Base-by-base conservation (phyloP, 2,888 invertebrate species). In the Eupelmus urozonus region DNA sequence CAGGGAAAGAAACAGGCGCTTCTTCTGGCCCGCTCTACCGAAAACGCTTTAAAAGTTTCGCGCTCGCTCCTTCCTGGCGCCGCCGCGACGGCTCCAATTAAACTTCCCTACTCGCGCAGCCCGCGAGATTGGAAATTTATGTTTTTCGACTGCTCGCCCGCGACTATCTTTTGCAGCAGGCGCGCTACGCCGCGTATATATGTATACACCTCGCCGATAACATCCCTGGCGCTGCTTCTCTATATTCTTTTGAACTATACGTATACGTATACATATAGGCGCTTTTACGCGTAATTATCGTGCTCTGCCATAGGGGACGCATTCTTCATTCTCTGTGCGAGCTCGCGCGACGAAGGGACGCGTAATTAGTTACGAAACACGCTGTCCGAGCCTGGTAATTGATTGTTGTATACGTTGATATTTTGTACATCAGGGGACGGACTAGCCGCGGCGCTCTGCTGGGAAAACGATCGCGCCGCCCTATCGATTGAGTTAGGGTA, bases 11-110 rank as follows among this genome's bases (percentile, higher is more conserved):
- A 23, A 65, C 20, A 79, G 62, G n/a, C 75, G 77, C 60, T 81
- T 81, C 78, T 80, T 82, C 75, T 73, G 82, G 80, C 81, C 80
- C 78, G 76, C n/a, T n/a, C n/a, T n/a, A 83, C 80, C 82, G 81
- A 81, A 85, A 84, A 82, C 80, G 82, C 82, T 83, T 84, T 81
- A 83, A 84, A 86, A 85, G 82, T 85, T 86, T 80, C 27, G 69
- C 78, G 18, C 60, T 60, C 59, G 70, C 27, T 65, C 7, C 27
- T 29, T 23, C 29, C 25, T 11, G n/a, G 57, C 57, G 57, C 2
- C 80, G 71, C 70, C 63, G 63, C 69, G 80, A 79, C 82, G 81
- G 69, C 80, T 80, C 69, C 84, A 86, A 86, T 86, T 85, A 86
- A 85, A 85, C 84, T 85, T 86, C 82, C 79, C 82, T 78, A 69